Evolutionary conservation across 2,888 invertebrate species (phyloP), one percentile per base, ranked within the genome.

Genomic region (Tenthredo livida): DNA sequence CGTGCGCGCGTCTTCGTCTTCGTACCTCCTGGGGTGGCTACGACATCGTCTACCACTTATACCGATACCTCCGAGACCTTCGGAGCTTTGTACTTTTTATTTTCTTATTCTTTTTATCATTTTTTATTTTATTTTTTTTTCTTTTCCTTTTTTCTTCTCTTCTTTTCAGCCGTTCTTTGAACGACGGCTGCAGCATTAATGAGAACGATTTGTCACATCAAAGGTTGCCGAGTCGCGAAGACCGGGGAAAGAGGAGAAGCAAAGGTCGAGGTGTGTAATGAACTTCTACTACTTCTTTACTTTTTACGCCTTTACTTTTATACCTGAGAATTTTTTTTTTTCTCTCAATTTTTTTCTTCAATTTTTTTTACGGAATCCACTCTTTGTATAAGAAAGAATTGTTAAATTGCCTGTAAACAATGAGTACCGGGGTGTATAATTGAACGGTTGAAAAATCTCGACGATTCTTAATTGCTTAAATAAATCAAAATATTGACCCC

Each of bases 141-240:
- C n/a, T 33, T 37, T 37, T 6, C 1, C 1, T 21, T 75, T 6
- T 21, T 61, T 15, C 84, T 84, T 58, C 82, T 70, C 77, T 84
- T 75, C 84, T 40, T 84, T 54, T 58, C 72, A 50, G 77, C 61
- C 61, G 77, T 80, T 78, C 86, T 86, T 87, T 88, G 88, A 89
- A 83, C 87, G 86, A 88, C 88, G 85, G 84, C 85, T 86, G 77
- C 78, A 70, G 84, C 88, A 54, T n/a, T 80, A 88, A 89, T 86
- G 88, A 87, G 87, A 82, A 75, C 40, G 75, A 84, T 85, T 61
- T 65, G 50, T 78, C 65, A 65, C 65, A 84, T 84, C 75, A 84
- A 78, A 75, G 78, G 78, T 61, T 47, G 33, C 77, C 65, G 61
- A 61, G 40, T 43, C n/a, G 75, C 50, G 25, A 73, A 33, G 47